phyloP scores from a whole-genome alignment of 2,113 vertebrate genomes.

The Gadus macrocephalus region DNA sequence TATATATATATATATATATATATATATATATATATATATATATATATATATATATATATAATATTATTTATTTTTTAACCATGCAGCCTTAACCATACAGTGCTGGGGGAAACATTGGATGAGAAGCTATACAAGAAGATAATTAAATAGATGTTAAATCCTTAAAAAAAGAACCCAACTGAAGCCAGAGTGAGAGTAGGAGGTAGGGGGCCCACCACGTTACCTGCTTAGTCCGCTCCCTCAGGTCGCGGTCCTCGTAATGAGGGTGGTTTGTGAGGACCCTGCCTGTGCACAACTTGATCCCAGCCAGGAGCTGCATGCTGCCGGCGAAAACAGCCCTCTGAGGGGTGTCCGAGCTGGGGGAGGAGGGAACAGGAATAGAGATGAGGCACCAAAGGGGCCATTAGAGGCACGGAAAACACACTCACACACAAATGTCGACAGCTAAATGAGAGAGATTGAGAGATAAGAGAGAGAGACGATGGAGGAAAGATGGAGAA shows the following conservation, averaged over 20 bases:
- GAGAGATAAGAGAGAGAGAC: too few relatives aligned
- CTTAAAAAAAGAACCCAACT: too few relatives aligned
- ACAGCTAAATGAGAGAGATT: too few relatives aligned
- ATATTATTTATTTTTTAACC: too few relatives aligned
- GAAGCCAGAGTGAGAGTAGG: background rate
- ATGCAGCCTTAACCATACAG: too few relatives aligned
- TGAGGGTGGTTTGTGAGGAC: slow-evolving; percentile 95
- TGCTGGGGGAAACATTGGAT: too few relatives aligned
- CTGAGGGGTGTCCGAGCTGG: slow-evolving; percentile 83
- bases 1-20: too few relatives aligned
- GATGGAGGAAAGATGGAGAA: slow-evolving; percentile 4
- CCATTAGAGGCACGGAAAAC: slow-evolving; percentile 10
- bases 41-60: too few relatives aligned
- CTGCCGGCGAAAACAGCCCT: slow-evolving; percentile 93
- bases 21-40: too few relatives aligned
- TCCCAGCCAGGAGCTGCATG: slow-evolving; percentile 96
- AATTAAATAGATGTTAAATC: background rate
- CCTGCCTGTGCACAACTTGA: slow-evolving; percentile 95
- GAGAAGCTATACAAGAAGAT: too few relatives aligned
- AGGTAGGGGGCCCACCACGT: slow-evolving; percentile 11
- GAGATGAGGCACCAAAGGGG: too few relatives aligned
- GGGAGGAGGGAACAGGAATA: slow-evolving; percentile 13
- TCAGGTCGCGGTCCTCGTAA: slow-evolving; percentile 88
- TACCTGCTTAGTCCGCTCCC: slow-evolving; percentile 92
- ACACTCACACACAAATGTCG: too few relatives aligned